Conservation (phyloP, 2,888 invertebrate genomes). For the Polydrusus pterygomalis region DNA sequence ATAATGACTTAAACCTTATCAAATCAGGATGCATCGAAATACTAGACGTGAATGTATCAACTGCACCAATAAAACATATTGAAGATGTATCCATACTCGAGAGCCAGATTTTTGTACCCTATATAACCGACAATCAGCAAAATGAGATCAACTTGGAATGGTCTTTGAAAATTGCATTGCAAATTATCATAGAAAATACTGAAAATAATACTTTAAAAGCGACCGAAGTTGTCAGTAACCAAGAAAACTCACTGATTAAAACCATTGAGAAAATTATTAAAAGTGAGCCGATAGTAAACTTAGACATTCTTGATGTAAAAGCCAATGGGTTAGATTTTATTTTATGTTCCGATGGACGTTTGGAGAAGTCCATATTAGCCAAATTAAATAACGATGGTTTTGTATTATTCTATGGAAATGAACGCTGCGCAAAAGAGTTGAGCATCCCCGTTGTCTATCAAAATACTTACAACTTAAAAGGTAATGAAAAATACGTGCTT, state of each 20-base stretch:
- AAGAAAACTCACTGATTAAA: conserved; percentile 25
- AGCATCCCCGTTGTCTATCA: conserved; percentile 26
- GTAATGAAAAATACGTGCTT: conserved; percentile 19
- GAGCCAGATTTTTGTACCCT: conserved; percentile 74
- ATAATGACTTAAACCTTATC: conserved; percentile 69
- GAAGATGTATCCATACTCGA: conserved; percentile 75
- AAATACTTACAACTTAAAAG: conserved; percentile 33
- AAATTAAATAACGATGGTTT: conserved; percentile 52
- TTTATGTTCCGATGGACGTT: conserved; percentile 26
- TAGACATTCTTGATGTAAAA: conserved; percentile 16
- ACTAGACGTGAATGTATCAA: conserved; percentile 76
- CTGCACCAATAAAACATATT: conserved; percentile 72
- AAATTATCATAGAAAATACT: conserved; percentile 57
- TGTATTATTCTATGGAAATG: conserved; percentile 51
- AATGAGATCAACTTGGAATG: conserved; percentile 48
- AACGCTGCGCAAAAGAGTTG: neutral
- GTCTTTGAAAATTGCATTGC: conserved; percentile 48
- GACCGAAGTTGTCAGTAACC: conserved; percentile 31
- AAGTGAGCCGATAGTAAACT: conserved; percentile 37
- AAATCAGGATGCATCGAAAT: conserved; percentile 77
- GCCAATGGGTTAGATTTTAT: conserved; percentile 46
- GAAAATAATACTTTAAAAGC: conserved; percentile 31
- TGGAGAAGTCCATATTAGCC: conserved; percentile 7
- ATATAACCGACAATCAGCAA: conserved; percentile 64
- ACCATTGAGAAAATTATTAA: conserved; percentile 43